Evolutionary conservation across 2,113 vertebrate species (phyloP), one percentile per base, ranked within the genome.

Genomic region (Vireo altiloquus): DNA sequence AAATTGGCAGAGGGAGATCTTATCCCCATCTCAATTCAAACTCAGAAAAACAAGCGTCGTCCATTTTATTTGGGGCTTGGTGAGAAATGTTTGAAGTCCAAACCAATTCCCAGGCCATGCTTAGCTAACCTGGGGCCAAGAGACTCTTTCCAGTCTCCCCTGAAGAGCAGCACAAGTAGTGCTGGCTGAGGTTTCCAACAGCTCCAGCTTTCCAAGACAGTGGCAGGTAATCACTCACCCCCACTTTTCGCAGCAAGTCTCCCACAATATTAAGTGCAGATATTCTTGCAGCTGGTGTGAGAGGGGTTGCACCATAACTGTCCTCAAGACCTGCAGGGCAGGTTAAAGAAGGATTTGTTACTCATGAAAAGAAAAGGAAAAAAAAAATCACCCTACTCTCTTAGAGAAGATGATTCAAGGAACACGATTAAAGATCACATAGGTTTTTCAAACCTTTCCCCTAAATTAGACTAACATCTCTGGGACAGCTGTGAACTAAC

Each of bases 231-330:
- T n/a, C 64, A 50, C 40, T 86, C 97, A 99, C 99, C 97, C 99
- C 99, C 3, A 99, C 99, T 99, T 99, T 99, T 86, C 98, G 97
- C 69, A 99, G 98, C 80, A 99, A 97, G 95, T 99, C 99, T 59
- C 99, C 99, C 13, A 99, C 99, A 1, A 99, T 99, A 95, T 99
- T 99, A 47, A 99, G 98, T 14, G 99, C 99, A 60, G 99, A 99
- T 98, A 99, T 99, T 87, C 99, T 98, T 63, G 99, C 99, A 4
- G 99, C 99, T 4, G 99, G 99, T 5, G 99, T 99, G 50, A 99
- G 98, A 4, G 99, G 99, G 9, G 98, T 99, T 82, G 98, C 98
- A 7, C 98, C 93, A 1, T 98, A 97, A 68, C 98, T 97, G 88
- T 99, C 98, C 31, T 99, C 99, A 97, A 94, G 91, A 85, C 97